Conservation (phyloP, 1,140 invertebrate species). For the Heliconius nattereri region DNA sequence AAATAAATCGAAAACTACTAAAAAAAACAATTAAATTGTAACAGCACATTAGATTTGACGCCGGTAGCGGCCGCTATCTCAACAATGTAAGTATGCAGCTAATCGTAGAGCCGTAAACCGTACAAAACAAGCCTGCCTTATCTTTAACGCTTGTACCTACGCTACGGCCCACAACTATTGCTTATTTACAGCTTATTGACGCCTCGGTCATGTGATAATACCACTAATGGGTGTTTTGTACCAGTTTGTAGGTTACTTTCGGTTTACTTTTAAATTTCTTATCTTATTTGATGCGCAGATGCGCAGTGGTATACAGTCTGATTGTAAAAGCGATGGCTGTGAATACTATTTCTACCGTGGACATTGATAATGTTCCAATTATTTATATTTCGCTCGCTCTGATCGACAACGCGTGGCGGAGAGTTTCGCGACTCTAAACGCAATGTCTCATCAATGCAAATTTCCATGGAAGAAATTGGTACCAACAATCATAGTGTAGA, state of each 20-base stretch:
- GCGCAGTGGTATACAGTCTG: too few species aligned
- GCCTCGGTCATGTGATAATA: constrained; percentile 19
- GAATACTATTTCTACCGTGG: too few species aligned
- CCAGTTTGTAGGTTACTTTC: background rate
- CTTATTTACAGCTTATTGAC: constrained; percentile 28
- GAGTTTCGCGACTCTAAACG: too few species aligned
- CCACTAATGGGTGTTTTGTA: constrained; percentile 3
- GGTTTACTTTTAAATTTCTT: background rate
- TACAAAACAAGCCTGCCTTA: constrained; percentile 23
- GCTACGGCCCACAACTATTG: constrained; percentile 17
- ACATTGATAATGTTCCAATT: too few species aligned
- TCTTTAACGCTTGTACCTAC: constrained; percentile 20
- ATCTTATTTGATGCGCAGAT: background rate
- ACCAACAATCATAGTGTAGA: too few species aligned
- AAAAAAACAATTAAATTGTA: constrained; percentile 15
- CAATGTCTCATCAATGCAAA: too few species aligned
- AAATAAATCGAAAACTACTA: constrained; percentile 16
- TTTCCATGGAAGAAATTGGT: background rate
- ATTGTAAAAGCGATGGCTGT: too few species aligned
- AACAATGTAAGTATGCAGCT: constrained; percentile 15
- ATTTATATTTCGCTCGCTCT: too few species aligned
- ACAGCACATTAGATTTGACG: constrained; percentile 2
- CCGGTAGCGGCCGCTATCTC: constrained; percentile 30
- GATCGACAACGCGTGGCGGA: too few species aligned
- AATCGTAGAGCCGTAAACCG: constrained; percentile 30